Base-by-base conservation (phyloP, 2,888 invertebrate species). In the Antheraea assamensis region DNA sequence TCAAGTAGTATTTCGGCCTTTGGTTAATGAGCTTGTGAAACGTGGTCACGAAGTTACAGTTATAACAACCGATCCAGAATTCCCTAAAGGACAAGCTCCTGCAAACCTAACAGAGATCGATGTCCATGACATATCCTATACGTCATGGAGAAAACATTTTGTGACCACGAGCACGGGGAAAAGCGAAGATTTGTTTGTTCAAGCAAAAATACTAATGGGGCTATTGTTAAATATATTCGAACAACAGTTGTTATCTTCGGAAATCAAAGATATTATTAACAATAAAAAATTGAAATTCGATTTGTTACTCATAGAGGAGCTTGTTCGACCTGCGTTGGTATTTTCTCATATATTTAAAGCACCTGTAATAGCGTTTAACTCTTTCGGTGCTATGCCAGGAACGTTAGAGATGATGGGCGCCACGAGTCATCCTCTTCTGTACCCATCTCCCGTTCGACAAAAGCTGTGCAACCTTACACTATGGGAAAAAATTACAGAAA, bases 11-110 rank as follows among this genome's bases (percentile, higher is more conserved):
- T 94, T 88, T 74, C 83, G 90, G 24, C 83, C 88, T 1, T 73
- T 95, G 4, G 87, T 87, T 15, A 82, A 87, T 3, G 92, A 91
- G 70, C 79, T 95, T n/a, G 86, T 87, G 0, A 87, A 79, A 71
- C 84, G 90, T 21, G 95, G 95, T 0, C 95, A 95, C 74, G 86
- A 95, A 72, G 79, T 95, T 0, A 85, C 89, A 0, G 83, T 93
- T 0, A 78, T 94, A 0, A 94, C 95, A 1, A 73, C 95, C 35
- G 81, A 94, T 75, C 93, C 94, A 8, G 84, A 77, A 0, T 91
- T 83, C 35, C 76, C 82, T 0, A 81, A 86, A 75, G 88, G 80
- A 27, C n/a, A 79, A 66, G 8, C 82, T 1, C 87, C 87, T 3
- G 21, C 49, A 1, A 95, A 94, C 75, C 79, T 92, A 1, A 91